Base-by-base conservation (phyloP, 1,140 invertebrate genomes). In the Drosophila saltans region DNA sequence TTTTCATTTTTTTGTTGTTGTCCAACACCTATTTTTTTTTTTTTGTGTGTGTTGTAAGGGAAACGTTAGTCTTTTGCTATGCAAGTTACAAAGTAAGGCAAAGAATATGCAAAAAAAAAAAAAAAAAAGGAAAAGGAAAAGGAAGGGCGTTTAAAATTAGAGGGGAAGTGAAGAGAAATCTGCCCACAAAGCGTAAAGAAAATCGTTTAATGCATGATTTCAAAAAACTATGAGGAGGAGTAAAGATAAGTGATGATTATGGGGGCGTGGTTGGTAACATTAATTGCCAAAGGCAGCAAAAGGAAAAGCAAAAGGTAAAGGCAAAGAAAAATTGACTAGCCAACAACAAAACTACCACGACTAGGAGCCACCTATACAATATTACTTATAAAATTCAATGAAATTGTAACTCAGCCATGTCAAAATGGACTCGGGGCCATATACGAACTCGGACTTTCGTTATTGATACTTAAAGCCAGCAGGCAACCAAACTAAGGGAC, bases 131-230 rank as follows among this genome's bases (percentile, higher is more conserved):
- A 16, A 16, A 16, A 16, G 16, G 16, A 16, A 16, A 16, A 16
- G 16, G 16, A 16, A 16, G 6, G 33, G 6, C 3, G 1, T 2
- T 36, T 36, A 36, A 2, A 36, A 36, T 36, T 36, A 16, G 45
- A 56, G 41, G 33, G 30, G 58, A 64, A 64, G 56, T 45, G 33
- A 1, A 52, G 36, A 5, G 30, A 78, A 66, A 74, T 71, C 60
- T 80, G 81, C 55, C 55, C 69, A 64, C 30, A 69, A 71, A 84
- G 81, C 78, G 81, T 78, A 78, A 68, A 69, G 62, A 70, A 85
- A 81, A 66, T 71, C 78, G 76, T 86, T 85, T 75, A 78, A 70
- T 81, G 69, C 67, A 86, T 70, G 66, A 85, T 84, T 84, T 84
- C 67, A 56, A 59, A 67, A 16, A 16, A 16, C 16, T 0, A 16